A percentile compares a stretch with the other conserved stretches of the same genome.
Conservation (phyloP, 1,140 invertebrate species). For the Brachionus sp. region DNA sequence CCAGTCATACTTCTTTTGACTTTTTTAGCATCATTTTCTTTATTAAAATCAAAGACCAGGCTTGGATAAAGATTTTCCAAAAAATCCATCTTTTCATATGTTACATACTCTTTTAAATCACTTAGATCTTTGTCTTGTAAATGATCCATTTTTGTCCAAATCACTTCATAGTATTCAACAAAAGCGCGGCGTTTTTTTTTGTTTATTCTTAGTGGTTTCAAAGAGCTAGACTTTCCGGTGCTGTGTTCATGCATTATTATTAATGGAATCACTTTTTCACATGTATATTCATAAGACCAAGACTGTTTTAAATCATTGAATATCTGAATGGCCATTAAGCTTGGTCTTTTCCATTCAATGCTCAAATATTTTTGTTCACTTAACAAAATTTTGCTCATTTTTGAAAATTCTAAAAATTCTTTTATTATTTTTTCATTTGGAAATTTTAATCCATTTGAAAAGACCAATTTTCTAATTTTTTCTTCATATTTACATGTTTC, state of each 20-base stretch:
- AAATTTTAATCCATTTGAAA: neutral
- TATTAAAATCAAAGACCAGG: neutral
- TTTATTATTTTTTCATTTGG: constrained; percentile 43
- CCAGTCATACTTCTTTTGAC: neutral
- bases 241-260: neutral
- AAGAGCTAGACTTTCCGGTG: neutral
- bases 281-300: constrained; percentile 12
- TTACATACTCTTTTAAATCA: constrained; percentile 35
- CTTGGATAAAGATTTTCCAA: neutral
- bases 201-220: constrained; percentile 15
- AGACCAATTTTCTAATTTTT: neutral
- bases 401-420: constrained; percentile 30
- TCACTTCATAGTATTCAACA: constrained; percentile 25
- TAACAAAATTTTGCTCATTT: constrained; percentile 2
- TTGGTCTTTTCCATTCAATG: constrained; percentile 31
- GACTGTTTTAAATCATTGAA: constrained; percentile 29
- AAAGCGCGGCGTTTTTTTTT: neutral
- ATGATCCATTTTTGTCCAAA: neutral
- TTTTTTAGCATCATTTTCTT: constrained; percentile 32
- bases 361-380: constrained; percentile 10
- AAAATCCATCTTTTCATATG: constrained; percentile 26
- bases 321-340: neutral
- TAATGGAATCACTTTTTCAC: constrained; percentile 10
- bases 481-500: neutral
- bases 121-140: constrained; percentile 11